A percentile compares a stretch with the other conserved stretches of the same genome.
These are phyloP conservation scores for Campoplex capitator DNA, from an alignment of 2,888 invertebrate species.

Conservation along the genomic window DNA sequence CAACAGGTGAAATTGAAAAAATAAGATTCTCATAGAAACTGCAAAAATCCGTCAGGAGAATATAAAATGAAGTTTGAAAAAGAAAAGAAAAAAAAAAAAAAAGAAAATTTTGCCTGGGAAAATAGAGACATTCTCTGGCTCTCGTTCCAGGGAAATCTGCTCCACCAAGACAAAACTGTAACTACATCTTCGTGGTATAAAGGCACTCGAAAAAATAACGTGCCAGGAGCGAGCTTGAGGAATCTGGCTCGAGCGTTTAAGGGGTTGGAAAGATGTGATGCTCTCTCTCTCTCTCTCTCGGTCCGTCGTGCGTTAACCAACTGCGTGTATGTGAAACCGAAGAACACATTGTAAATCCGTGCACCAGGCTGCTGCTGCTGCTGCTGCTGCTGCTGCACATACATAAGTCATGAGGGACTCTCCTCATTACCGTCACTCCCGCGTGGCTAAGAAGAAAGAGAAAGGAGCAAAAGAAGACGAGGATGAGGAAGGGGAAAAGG, in stretches of 20 bases:
- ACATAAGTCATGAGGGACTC: constrained; percentile 70
- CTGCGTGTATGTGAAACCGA: constrained; percentile 46
- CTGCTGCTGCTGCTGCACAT: constrained; percentile 52
- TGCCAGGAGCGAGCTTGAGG: constrained; percentile 31
- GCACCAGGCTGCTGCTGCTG: constrained; percentile 32
- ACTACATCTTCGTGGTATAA: background rate
- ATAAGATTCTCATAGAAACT: constrained; percentile 1
- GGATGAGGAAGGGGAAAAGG: constrained; percentile 41
- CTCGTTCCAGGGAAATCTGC: constrained; percentile 26
- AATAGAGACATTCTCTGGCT: constrained; percentile 46
- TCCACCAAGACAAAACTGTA: background rate
- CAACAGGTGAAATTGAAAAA: constrained; percentile 30
- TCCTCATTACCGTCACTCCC: constrained; percentile 69
- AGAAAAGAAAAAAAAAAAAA: constrained; percentile 49
- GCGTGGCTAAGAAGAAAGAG: constrained; percentile 54
- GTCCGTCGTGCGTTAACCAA: constrained; percentile 30
- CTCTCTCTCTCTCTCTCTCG: constrained; percentile 7
- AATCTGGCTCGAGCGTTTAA: constrained; percentile 48
- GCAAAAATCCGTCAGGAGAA: constrained; percentile 42
- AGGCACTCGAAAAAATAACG: constrained; percentile 19
- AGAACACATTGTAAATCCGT: constrained; percentile 61
- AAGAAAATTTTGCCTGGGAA: constrained; percentile 44
- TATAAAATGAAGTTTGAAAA: background rate
- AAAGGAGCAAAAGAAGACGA: constrained; percentile 34
- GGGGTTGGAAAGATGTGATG: constrained; percentile 41